Percentiles rank a stretch among this genome's conserved stretches.
These are phyloP conservation scores for Sinocyclocheilus rhinocerous DNA, from an alignment of 2,113 vertebrate species.

Conservation along the genomic window DNA sequence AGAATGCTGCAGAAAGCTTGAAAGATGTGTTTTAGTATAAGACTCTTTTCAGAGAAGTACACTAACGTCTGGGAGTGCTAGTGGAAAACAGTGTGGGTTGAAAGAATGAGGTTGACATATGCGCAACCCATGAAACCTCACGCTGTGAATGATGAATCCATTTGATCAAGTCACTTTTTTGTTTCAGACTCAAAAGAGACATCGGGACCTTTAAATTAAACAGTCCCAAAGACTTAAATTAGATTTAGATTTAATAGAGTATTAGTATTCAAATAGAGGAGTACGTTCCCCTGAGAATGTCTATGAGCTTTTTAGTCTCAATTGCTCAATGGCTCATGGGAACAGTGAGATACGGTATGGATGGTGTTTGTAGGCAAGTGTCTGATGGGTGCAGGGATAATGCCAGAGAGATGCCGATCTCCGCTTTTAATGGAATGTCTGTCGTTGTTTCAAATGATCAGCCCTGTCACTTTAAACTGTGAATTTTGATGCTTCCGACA, in stretches of 20 bases:
- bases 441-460: constrained; percentile 72
- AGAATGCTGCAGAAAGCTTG: constrained; percentile 19
- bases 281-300: constrained; percentile 39
- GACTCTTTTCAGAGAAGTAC: constrained; percentile 29
- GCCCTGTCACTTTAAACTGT: constrained; percentile 67
- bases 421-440: constrained; percentile 66
- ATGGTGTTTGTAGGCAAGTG: constrained; percentile 71
- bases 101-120: constrained; percentile 61
- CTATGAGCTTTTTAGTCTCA: constrained; percentile 46
- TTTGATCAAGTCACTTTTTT: constrained; percentile 59
- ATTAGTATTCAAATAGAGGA: constrained; percentile 55
- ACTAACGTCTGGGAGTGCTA: constrained; percentile 41
- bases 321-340: constrained; percentile 40
- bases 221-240: constrained; percentile 45
- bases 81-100: constrained; percentile 43
- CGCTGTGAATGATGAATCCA: constrained; percentile 54
- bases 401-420: constrained; percentile 66
- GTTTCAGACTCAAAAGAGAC: constrained; percentile 25
- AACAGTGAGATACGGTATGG: constrained; percentile 60
- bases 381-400: constrained; percentile 72
- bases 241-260: constrained; percentile 37
- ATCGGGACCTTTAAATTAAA: constrained; percentile 48
- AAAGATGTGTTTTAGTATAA: constrained; percentile 44
- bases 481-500: constrained; percentile 60
- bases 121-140: constrained; percentile 50